Conservation (phyloP, 2,113 vertebrate genomes). For the Sapajus apella region DNA sequence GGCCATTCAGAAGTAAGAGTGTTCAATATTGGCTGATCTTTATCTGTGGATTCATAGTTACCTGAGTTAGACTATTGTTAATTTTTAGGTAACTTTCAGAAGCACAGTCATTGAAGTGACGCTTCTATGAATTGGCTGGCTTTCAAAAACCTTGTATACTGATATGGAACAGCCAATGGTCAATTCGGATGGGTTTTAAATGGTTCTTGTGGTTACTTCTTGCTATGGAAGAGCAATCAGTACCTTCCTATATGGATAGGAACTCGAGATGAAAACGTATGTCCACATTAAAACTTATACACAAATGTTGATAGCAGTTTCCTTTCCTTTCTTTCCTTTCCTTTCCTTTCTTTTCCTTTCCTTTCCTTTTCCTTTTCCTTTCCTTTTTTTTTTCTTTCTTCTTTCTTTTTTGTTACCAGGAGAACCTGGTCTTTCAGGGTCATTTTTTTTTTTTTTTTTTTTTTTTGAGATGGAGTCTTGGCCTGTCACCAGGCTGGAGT, state of each 20-base stretch:
- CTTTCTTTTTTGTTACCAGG: no score
- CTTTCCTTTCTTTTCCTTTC: no score
- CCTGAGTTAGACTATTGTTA: background rate
- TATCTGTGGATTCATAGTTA: background rate
- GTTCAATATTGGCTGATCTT: background rate
- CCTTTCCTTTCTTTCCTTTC: no score
- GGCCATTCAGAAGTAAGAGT: background rate
- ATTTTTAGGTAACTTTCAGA: background rate
- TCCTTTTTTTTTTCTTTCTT: no score
- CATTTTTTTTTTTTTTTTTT: no score
- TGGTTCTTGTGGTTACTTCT: background rate
- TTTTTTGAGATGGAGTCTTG: no score
- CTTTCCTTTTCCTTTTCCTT: no score
- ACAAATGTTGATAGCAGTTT: no score
- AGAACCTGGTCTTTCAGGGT: no score
- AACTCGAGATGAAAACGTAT: background rate
- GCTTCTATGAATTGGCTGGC: background rate
- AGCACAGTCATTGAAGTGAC: background rate
- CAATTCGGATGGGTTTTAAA: background rate
- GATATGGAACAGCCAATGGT: background rate
- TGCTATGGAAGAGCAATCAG: background rate
- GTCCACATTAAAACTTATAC: no score
- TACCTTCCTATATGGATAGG: background rate
- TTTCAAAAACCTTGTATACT: constrained; percentile 18
- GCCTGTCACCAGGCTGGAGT: no score